A percentile compares a stretch with the other conserved stretches of the same genome.
Conservation (phyloP, 1,140 invertebrate species). For the Yoshiicerus persimilis region DNA sequence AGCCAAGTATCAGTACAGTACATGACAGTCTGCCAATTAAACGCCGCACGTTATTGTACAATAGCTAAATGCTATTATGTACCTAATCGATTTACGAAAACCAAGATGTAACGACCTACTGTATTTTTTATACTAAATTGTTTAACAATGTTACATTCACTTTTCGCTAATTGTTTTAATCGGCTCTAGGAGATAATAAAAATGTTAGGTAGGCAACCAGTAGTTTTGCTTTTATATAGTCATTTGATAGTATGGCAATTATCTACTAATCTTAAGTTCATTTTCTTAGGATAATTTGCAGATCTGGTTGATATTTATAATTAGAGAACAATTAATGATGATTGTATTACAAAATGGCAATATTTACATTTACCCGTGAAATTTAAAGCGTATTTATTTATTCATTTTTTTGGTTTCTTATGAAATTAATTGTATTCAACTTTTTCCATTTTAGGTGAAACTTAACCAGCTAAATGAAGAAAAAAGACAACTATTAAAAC, state of each 20-base stretch:
- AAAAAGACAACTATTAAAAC: constrained; percentile 63
- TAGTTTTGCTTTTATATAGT: not conserved
- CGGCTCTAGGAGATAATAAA: not conserved
- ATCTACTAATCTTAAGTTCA: too few relatives aligned
- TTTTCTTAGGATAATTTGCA: too few relatives aligned
- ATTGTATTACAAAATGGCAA: too few relatives aligned
- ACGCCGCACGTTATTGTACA: not conserved
- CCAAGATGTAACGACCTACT: not conserved
- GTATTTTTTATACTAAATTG: not conserved
- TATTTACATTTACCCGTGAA: not conserved
- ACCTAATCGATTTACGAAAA: not conserved
- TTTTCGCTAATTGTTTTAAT: not conserved
- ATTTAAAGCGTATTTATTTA: not conserved
- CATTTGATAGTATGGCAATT: too few relatives aligned
- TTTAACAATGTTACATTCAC: not conserved
- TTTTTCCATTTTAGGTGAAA: constrained; percentile 60
- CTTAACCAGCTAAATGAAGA: constrained; percentile 72
- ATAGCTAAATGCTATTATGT: not conserved
- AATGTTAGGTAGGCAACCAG: not conserved
- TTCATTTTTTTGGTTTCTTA: too few relatives aligned
- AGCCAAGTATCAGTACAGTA: not conserved
- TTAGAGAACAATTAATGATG: too few relatives aligned
- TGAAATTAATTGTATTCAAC: too few relatives aligned
- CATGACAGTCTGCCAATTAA: not conserved
- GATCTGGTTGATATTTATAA: too few relatives aligned